Percentiles rank a stretch among this genome's conserved stretches.
These are phyloP conservation scores for Julus scandinavius DNA, from an alignment of 2,888 invertebrate genomes.

Conservation along the genomic window DNA sequence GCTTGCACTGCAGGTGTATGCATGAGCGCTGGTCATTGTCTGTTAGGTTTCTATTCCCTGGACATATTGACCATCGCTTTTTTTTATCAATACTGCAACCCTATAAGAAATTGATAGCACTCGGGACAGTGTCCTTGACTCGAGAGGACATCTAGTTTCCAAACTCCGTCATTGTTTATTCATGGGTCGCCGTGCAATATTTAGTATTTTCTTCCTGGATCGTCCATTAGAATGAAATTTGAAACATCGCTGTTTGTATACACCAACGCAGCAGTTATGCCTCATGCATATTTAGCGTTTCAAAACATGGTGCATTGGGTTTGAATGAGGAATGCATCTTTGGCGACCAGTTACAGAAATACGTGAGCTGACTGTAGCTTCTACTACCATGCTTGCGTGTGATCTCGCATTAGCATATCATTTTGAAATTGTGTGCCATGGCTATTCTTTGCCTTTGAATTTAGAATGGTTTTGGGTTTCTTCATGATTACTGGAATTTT, in stretches of 20 bases:
- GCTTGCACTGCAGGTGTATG: background rate
- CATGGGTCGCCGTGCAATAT: background rate
- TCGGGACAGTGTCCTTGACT: constrained; percentile 4
- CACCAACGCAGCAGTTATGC: background rate
- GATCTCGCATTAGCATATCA: constrained; percentile 39
- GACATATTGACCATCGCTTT: background rate
- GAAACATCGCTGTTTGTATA: background rate
- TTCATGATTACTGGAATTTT: background rate
- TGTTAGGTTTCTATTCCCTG: background rate
- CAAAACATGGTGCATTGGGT: background rate
- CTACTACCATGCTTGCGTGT: background rate
- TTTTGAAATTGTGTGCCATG: background rate
- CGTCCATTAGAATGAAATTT: background rate
- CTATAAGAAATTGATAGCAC: background rate
- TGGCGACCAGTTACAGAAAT: background rate
- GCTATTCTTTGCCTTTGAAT: background rate
- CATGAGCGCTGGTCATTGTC: background rate
- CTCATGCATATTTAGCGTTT: background rate
- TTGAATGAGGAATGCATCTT: background rate
- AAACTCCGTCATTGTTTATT: background rate
- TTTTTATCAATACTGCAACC: constrained; percentile 13
- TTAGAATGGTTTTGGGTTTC: background rate
- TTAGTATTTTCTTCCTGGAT: background rate
- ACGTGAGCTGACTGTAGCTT: background rate
- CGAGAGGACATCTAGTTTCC: background rate